A percentile compares a stretch with the other conserved stretches of the same genome.
phyloP scores from a whole-genome alignment of 2,888 invertebrate genomes.

The Heliconius hortense region DNA sequence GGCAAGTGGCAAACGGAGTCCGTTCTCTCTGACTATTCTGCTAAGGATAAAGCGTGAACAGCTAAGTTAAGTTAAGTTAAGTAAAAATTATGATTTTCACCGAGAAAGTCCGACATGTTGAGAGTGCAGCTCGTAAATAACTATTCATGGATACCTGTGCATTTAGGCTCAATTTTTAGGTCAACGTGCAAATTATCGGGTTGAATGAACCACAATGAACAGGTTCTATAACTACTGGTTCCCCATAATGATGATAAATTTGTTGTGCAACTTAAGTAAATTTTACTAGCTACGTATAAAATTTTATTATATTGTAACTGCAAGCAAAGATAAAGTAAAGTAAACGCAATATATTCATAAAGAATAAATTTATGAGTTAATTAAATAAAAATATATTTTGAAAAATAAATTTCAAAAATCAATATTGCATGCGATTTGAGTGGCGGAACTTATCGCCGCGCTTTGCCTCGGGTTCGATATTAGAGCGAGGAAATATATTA shows the following conservation, averaged over 20 bases:
- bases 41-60: too few species aligned
- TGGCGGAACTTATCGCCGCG: too few species aligned
- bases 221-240: conserved; percentile 24
- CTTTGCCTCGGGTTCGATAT: neutral
- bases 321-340: too few species aligned
- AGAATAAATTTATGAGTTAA: too few species aligned
- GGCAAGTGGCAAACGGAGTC: too few species aligned
- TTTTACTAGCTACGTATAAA: neutral
- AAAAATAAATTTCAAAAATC: too few species aligned
- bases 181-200: conserved; percentile 27
- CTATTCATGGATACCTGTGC: neutral
- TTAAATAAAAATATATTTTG: too few species aligned
- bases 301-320: too few species aligned
- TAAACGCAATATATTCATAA: too few species aligned
- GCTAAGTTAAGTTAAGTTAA: neutral
- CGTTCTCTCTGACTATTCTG: too few species aligned
- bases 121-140: neutral
- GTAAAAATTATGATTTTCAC: neutral
- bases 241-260: conserved; percentile 20
- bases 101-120: neutral
- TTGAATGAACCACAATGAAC: conserved; percentile 28
- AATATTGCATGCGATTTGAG: too few species aligned
- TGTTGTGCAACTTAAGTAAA: neutral
- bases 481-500: neutral
- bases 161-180: conserved; percentile 22